A percentile compares a stretch with the other conserved stretches of the same genome.
phyloP scores from a whole-genome alignment of 2,888 invertebrate species.

The Leptinotarsa juncta region DNA sequence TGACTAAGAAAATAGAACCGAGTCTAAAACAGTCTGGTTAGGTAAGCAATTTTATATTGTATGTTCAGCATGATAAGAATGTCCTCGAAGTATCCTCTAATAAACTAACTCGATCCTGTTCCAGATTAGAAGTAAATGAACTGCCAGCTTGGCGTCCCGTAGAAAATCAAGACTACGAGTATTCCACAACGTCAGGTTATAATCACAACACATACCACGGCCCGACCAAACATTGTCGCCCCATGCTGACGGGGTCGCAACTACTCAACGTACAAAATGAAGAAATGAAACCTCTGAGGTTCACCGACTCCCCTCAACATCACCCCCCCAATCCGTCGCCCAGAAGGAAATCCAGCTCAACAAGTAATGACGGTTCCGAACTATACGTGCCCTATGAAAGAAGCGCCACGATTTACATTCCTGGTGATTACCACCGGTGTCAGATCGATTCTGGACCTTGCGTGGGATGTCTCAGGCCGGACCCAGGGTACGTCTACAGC shows the following conservation, averaged over 20 bases:
- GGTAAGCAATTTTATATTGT: no score
- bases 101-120: slow-evolving; percentile 17
- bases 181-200: slow-evolving; percentile 71
- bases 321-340: slow-evolving; percentile 73
- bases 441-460: slow-evolving; percentile 59
- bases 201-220: slow-evolving; percentile 93
- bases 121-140: slow-evolving; percentile 60
- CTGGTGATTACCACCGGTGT: slow-evolving; percentile 61
- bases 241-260: slow-evolving; percentile 71
- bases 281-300: slow-evolving; percentile 75
- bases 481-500: slow-evolving; percentile 52
- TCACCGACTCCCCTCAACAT: slow-evolving; percentile 81
- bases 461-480: slow-evolving; percentile 56
- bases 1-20: no score
- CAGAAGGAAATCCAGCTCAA: slow-evolving; percentile 78
- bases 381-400: slow-evolving; percentile 67
- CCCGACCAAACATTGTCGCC: slow-evolving; percentile 80
- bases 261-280: slow-evolving; percentile 67
- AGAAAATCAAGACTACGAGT: slow-evolving; percentile 69
- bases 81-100: neutral
- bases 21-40: no score
- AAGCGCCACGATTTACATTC: slow-evolving; percentile 65
- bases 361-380: slow-evolving; percentile 78
- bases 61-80: neutral
- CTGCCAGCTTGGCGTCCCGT: slow-evolving; percentile 62